Evolutionary conservation across 2,888 invertebrate genomes (phyloP).

Genomic region (Cheilosia variabilis): DNA sequence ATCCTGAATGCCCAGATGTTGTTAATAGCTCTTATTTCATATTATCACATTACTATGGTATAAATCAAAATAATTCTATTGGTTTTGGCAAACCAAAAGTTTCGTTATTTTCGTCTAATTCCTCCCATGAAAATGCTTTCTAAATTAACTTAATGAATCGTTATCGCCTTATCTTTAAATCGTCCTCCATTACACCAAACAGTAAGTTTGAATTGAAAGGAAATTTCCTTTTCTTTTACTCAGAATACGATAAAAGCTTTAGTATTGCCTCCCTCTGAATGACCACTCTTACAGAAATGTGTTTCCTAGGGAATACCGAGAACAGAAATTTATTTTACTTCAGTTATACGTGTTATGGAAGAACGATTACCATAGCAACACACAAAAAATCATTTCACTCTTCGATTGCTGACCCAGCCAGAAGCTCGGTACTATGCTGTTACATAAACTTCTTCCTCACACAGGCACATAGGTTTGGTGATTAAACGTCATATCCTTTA

Average conservation of each 20-base stretch:
- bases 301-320: conserved; percentile 28
- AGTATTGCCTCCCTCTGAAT: conserved; percentile 16
- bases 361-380: conserved; percentile 55
- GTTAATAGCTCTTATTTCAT: not conserved
- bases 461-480: not conserved
- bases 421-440: not conserved
- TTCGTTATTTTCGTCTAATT: not conserved
- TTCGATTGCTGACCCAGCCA: conserved; percentile 41
- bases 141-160: conserved; percentile 40
- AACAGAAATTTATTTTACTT: conserved; percentile 30
- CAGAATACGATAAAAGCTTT: conserved; percentile 25
- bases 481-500: conserved; percentile 11
- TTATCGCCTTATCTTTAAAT: conserved; percentile 42
- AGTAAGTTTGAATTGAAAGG: conserved; percentile 44
- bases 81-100: not conserved
- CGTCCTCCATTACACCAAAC: conserved; percentile 18
- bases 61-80: not conserved
- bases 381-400: conserved; percentile 33
- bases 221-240: conserved; percentile 30
- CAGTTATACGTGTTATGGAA: conserved; percentile 59
- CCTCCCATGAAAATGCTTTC: conserved; percentile 1
- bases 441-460: conserved; percentile 16
- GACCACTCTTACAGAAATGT: conserved; percentile 41
- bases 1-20: not conserved
- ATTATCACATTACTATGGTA: conserved; percentile 1